Base-by-base conservation (phyloP, 2,113 vertebrate genomes). In the Sminthopsis crassicaudata region DNA sequence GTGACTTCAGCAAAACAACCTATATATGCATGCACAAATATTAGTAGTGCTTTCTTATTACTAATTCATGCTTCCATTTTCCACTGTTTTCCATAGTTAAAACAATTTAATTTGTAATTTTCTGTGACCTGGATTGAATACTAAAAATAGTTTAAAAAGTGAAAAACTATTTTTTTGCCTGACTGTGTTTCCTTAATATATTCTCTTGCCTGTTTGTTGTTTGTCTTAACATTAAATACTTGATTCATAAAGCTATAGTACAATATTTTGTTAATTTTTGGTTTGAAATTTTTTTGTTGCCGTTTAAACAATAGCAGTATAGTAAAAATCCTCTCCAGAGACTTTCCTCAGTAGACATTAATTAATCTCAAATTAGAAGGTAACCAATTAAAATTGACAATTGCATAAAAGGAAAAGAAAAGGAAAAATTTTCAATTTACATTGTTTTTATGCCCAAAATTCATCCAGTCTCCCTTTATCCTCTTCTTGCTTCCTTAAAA, bases 1-100 rank as follows among this genome's bases (percentile, higher is more conserved):
- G 97, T 97, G 97, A 67, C 97, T 96, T 96, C 97, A 96, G 97
- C 98, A 97, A 97, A 93, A 92, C 96, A 96, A 88, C 89, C 54
- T 93, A 60, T 96, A 91, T 92, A 95, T 98, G 98, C 98, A 98
- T 99, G 98, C 96, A 3, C 97, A 89, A 97, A 95, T 96, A 91
- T 94, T 95, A 53, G 97, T 89, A n/a, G 93, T 97, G 95, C 97
- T 97, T 90, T 95, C 94, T 46, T 98, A 97, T 98, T 96, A 98
- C 98, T 98, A 98, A 98, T 95, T 96, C 96, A 1, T 92, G 90
- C 94, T 97, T 97, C 91, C 95, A 94, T 97, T 96, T 97, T 95
- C 94, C 95, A 93, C 93, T 95, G 52, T 96, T 92, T 92, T 91
- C 92, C 97, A 90, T 91, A 95, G 96, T 97, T 96, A 67, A 95